Percentiles rank a stretch among this genome's conserved stretches.
Conservation (phyloP, 2,888 invertebrate genomes). For the Therioaphis trifolii region DNA sequence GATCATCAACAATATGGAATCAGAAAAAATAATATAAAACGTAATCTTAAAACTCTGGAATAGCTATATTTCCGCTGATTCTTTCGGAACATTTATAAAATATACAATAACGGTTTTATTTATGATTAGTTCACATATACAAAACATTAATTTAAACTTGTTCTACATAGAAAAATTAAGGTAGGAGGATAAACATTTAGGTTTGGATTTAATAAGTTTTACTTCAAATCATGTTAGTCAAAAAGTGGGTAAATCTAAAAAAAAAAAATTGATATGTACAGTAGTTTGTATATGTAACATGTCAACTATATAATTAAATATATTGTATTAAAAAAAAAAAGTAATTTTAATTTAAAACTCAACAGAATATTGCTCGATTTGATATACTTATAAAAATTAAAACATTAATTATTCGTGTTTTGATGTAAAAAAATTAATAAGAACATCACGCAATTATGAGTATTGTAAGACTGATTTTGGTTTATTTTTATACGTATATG, state of each 20-base stretch:
- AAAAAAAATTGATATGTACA: constrained; percentile 57
- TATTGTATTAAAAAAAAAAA: constrained; percentile 1
- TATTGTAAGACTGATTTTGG: constrained; percentile 1
- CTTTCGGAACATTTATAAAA: constrained; percentile 2
- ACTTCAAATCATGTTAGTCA: constrained; percentile 37
- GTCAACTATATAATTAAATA: constrained; percentile 50
- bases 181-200: not conserved
- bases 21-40: constrained; percentile 43
- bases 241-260: constrained; percentile 21
- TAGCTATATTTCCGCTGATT: not conserved
- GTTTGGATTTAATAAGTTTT: constrained; percentile 30
- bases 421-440: not conserved
- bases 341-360: constrained; percentile 14
- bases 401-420: constrained; percentile 1
- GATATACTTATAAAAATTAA: constrained; percentile 26
- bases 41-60: constrained; percentile 45
- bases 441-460: not conserved
- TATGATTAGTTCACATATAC: constrained; percentile 28
- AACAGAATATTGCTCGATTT: constrained; percentile 30
- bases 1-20: constrained; percentile 11
- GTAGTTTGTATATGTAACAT: constrained; percentile 42
- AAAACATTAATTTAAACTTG: constrained; percentile 40
- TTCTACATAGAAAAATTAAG: constrained; percentile 42
- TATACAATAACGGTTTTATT: constrained; percentile 39
- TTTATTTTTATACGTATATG: not conserved